These are phyloP conservation scores for Nylanderia fulva DNA, from an alignment of 1,140 invertebrate species.

Conservation along the genomic window DNA sequence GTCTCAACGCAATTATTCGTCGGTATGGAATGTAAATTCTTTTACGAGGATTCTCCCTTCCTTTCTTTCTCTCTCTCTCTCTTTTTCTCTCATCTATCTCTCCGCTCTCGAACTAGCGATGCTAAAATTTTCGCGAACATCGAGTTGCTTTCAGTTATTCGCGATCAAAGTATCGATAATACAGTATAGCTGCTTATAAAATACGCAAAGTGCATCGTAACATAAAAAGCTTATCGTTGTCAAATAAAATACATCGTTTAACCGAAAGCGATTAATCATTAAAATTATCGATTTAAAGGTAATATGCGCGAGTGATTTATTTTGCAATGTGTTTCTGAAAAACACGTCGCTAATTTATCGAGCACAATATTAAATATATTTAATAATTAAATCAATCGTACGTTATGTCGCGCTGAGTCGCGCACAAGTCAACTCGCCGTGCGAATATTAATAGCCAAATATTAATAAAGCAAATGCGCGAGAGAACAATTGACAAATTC, in stretches of 20 bases:
- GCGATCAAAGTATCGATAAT: conserved; percentile 26
- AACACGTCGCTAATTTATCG: conserved; percentile 1
- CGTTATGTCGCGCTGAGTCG: not conserved
- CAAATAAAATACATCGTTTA: conserved; percentile 11
- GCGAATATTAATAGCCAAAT: conserved; percentile 37
- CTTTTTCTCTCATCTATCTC: too few relatives aligned
- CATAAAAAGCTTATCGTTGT: not conserved
- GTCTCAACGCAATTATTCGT: conserved; percentile 46
- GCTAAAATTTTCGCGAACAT: not conserved
- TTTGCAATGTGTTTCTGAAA: not conserved
- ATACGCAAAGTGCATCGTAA: not conserved
- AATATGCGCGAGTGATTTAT: not conserved
- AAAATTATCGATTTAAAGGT: conserved; percentile 24
- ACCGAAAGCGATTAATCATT: not conserved
- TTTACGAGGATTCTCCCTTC: conserved; percentile 2
- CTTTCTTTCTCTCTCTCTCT: too few relatives aligned
- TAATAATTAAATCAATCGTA: conserved; percentile 38
- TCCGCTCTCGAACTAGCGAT: not conserved
- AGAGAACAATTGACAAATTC: conserved; percentile 39
- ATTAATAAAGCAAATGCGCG: conserved; percentile 46
- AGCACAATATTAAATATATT: conserved; percentile 1
- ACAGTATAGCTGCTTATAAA: not conserved
- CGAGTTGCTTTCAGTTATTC: conserved; percentile 7
- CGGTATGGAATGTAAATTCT: conserved; percentile 51
- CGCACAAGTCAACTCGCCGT: not conserved